These are phyloP conservation scores for Holcopasites calliopsidis DNA, from an alignment of 1,140 invertebrate species.

Conservation along the genomic window DNA sequence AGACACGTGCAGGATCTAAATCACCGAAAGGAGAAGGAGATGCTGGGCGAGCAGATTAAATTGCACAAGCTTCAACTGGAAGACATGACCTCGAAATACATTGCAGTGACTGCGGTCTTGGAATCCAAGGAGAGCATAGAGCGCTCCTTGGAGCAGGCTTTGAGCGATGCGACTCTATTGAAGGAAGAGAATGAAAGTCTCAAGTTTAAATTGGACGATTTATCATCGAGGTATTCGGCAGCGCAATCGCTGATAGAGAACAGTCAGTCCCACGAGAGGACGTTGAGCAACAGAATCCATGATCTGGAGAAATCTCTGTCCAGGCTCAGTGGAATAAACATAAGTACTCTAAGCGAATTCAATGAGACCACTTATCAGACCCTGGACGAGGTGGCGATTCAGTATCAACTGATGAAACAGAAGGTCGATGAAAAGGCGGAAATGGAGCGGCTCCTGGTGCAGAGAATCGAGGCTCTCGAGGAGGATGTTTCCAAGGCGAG, in stretches of 20 bases:
- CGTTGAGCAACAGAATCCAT: slow-evolving; percentile 59
- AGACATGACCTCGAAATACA: slow-evolving; percentile 73
- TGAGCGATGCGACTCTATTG: slow-evolving; percentile 63
- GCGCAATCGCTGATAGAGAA: slow-evolving; percentile 68
- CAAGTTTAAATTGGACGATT: slow-evolving; percentile 70
- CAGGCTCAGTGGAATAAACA: slow-evolving; percentile 67
- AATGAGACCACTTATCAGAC: slow-evolving; percentile 75
- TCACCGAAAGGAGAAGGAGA: slow-evolving; percentile 67
- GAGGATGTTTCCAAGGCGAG: slow-evolving; percentile 61
- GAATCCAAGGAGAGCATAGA: slow-evolving; percentile 78
- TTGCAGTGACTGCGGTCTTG: slow-evolving; percentile 67
- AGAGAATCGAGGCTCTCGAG: slow-evolving; percentile 68
- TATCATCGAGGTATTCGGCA: slow-evolving; percentile 66
- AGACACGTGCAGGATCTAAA: slow-evolving; percentile 40
- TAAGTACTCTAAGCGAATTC: slow-evolving; percentile 61
- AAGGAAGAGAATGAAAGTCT: slow-evolving; percentile 70
- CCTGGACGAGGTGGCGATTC: slow-evolving; percentile 69
- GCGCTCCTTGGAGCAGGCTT: slow-evolving; percentile 69
- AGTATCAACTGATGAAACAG: slow-evolving; percentile 68
- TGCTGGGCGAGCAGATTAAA: slow-evolving; percentile 71
- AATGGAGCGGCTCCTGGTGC: slow-evolving; percentile 65
- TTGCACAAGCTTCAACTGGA: slow-evolving; percentile 72
- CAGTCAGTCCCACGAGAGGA: slow-evolving; percentile 63
- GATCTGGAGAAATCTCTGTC: slow-evolving; percentile 67
- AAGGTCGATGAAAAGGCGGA: slow-evolving; percentile 71